phyloP scores from a whole-genome alignment of 1,140 invertebrate genomes.

The Elymnias hypermnestra region DNA sequence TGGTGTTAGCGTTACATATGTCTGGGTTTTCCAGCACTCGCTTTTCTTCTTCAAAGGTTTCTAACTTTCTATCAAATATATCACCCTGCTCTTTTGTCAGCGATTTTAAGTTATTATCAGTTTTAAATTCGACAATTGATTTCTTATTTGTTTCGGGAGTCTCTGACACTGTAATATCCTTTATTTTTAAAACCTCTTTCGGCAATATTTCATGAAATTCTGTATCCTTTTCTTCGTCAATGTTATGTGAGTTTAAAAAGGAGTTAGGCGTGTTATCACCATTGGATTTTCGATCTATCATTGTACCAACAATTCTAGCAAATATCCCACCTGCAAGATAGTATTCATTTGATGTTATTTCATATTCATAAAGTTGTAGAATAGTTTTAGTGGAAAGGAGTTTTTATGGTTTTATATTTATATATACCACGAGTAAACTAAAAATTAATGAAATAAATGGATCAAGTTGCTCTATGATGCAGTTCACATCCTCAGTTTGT shows the following conservation, averaged over 20 bases:
- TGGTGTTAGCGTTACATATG: not conserved
- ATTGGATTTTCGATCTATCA: conserved; percentile 76
- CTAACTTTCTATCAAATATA: conserved; percentile 1
- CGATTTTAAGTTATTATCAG: conserved; percentile 12
- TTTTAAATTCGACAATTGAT: conserved; percentile 45
- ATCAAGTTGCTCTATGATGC: too few species aligned
- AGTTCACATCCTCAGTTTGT: too few species aligned
- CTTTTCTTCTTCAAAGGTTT: not conserved
- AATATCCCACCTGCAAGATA: conserved; percentile 77
- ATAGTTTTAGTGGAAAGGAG: too few species aligned
- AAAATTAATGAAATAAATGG: too few species aligned
- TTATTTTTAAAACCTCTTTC: conserved; percentile 74
- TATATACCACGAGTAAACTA: too few species aligned
- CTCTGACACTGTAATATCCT: conserved; percentile 54
- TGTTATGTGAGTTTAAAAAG: conserved; percentile 40
- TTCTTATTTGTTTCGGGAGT: conserved; percentile 30
- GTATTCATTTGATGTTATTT: too few species aligned
- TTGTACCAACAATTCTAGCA: conserved; percentile 79
- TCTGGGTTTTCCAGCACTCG: not conserved
- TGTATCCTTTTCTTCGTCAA: conserved; percentile 79
- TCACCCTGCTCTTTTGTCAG: conserved; percentile 13
- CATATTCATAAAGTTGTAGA: too few species aligned
- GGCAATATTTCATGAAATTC: conserved; percentile 81
- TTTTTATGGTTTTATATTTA: too few species aligned
- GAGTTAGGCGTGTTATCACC: conserved; percentile 33